Base-by-base conservation (phyloP, 2,113 vertebrate species). In the Eudyptes chrysolophus region DNA sequence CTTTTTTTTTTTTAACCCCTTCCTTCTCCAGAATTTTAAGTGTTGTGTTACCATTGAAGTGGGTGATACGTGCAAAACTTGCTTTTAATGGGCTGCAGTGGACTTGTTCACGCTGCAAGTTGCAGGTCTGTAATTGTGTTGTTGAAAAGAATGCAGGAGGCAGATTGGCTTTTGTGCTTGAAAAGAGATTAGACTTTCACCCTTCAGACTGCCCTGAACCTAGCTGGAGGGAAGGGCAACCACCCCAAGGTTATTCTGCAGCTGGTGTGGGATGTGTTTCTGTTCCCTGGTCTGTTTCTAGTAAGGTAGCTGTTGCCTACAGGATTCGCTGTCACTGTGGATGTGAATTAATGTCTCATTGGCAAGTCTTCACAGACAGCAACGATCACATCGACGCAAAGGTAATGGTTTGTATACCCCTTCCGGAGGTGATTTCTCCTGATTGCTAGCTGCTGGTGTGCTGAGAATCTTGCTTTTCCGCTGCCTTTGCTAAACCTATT, bases 131-230 rank as follows among this genome's bases (percentile, higher is more conserved):
- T 81, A 66, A 60, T 16, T 30, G 66, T 8, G 3, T 34, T 80
- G n/a, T 87, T 70, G 26, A 68, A 62, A 65, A 70, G 83, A 64
- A 29, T 1, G 1, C 55, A 54, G 57, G 69, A 58, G 10, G 90
- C 46, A 92, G 81, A 70, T 72, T 92, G 89, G 68, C 84, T 94
- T 94, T 78, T 87, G 84, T 79, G 72, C 48, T 88, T 86, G 79
- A 16, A 49, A 79, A 34, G 72, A 79, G 83, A 90, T 96, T 62
- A 92, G 74, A 87, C 83, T 91, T 95, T 96, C 69, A 86, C 84
- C 92, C 36, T 86, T 87, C 60, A 83, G 71, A 57, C 5, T 69
- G 5, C 0, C 1, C 34, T 60, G 78, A 49, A 49, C 40, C 57
- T 61, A n/a, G 58, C 27, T 54, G 62, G 60, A 76, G 40, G 36